phyloP scores from a whole-genome alignment of 2,113 vertebrate species.

The rat (Rattus norvegicus) region GRCr8 NC_086020.1:218643001-218643500 shows the following conservation, averaged over 20 bases:
- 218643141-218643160: neutral
- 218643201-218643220: neutral
- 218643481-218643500: slow-evolving; percentile 54
- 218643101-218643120: neutral
- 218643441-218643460: slow-evolving; percentile 54
- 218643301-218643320: neutral
- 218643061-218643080: neutral
- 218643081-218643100: neutral
- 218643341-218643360: neutral
- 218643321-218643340: slow-evolving; percentile 43
- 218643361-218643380: slow-evolving; percentile 13
- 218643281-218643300: neutral
- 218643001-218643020: neutral
- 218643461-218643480: neutral
- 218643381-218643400: slow-evolving; percentile 54
- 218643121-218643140: neutral
- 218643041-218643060: neutral
- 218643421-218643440: slow-evolving; percentile 39
- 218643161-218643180: neutral
- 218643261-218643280: neutral
- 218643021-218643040: neutral
- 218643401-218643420: slow-evolving; percentile 55
- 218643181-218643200: neutral
- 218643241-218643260: neutral
- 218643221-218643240: neutral